Evolutionary conservation across 2,113 vertebrate genomes (phyloP).

Genomic region (Sitta europaea): DNA sequence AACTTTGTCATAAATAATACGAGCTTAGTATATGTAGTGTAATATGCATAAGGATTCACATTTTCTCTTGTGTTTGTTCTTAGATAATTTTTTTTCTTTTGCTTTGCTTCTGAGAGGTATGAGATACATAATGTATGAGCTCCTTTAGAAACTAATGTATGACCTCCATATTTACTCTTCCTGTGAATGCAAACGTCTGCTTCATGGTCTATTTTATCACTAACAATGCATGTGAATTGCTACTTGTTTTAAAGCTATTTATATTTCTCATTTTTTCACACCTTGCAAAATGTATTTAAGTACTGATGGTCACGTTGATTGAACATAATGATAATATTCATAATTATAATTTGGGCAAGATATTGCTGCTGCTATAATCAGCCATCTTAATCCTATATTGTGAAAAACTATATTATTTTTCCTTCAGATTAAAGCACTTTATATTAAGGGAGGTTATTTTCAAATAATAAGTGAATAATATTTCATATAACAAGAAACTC

Average conservation of each 20-base stretch:
- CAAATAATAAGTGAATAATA: neutral
- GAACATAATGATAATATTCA: neutral
- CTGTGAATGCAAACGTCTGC: neutral
- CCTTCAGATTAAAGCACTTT: neutral
- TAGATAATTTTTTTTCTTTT: neutral
- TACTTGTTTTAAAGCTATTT: neutral
- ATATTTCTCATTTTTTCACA: neutral
- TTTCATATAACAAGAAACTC: neutral
- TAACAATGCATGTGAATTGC: neutral
- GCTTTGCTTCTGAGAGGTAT: neutral
- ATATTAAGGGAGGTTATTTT: neutral
- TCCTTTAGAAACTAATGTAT: neutral
- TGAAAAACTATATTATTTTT: neutral
- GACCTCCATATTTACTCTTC: neutral
- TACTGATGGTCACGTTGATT: neutral
- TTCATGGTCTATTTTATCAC: neutral
- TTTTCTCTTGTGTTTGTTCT: neutral
- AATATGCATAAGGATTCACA: neutral
- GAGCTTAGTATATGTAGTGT: neutral
- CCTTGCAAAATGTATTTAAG: neutral
- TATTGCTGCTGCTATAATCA: neutral
- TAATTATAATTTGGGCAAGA: neutral
- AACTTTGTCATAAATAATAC: neutral
- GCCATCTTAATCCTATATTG: neutral
- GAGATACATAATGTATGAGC: neutral